Evolutionary conservation across 2,888 invertebrate species (phyloP).

Genomic region (Pasiphila rectangulata): DNA sequence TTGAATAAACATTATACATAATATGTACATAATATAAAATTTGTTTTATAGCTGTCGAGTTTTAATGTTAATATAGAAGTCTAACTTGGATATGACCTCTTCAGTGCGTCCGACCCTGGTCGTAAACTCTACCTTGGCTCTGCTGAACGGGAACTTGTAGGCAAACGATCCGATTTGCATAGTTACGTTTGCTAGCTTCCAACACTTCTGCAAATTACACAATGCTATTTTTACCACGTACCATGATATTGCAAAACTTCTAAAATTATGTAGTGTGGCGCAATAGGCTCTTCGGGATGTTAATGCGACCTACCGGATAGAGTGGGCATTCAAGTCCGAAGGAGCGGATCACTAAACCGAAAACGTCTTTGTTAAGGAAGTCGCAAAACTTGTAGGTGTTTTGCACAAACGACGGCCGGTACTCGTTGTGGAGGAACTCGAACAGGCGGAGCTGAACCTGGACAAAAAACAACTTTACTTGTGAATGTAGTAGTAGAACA

Average conservation of each 20-base stretch:
- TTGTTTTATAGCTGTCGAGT: too few relatives aligned
- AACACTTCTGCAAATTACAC: neutral
- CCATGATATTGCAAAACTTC: too few relatives aligned
- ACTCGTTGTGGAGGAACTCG: neutral
- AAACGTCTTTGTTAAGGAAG: slow-evolving; percentile 21
- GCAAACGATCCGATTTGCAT: neutral
- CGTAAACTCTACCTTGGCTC: neutral
- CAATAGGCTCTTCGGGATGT: too few relatives aligned
- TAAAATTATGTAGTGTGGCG: too few relatives aligned
- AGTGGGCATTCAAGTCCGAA: neutral
- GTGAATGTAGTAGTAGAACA: too few relatives aligned
- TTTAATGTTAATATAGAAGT: neutral
- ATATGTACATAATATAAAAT: too few relatives aligned
- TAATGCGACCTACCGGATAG: neutral
- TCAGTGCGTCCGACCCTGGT: neutral
- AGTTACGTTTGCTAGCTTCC: neutral
- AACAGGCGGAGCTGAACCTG: neutral
- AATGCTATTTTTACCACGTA: too few relatives aligned
- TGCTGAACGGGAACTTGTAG: slow-evolving; percentile 5
- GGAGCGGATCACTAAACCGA: slow-evolving; percentile 16
- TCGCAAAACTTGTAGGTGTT: neutral
- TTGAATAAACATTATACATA: too few relatives aligned
- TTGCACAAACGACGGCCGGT: slow-evolving; percentile 2
- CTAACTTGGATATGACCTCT: neutral
- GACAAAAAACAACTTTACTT: neutral